These are phyloP conservation scores for Netelia inedita DNA, from an alignment of 2,888 invertebrate genomes.

Conservation along the genomic window DNA sequence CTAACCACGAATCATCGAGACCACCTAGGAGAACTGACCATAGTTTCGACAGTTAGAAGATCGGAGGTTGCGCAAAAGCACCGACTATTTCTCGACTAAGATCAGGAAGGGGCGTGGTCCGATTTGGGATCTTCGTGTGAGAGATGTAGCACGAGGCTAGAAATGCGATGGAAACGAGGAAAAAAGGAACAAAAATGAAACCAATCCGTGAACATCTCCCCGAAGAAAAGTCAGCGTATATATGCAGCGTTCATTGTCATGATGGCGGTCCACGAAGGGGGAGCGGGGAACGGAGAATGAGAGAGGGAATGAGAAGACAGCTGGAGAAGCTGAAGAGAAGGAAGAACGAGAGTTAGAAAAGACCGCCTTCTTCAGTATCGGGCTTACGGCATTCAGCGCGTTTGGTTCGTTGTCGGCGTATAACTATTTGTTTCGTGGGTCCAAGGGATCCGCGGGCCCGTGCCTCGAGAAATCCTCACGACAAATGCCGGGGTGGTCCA, in stretches of 20 bases:
- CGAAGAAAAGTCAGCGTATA: constrained; percentile 55
- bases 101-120: constrained; percentile 66
- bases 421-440: constrained; percentile 71
- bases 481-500: constrained; percentile 80
- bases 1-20: constrained; percentile 33
- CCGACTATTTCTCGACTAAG: constrained; percentile 52
- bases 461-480: constrained; percentile 55
- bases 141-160: constrained; percentile 17
- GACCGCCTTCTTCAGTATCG: constrained; percentile 61
- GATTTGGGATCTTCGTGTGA: constrained; percentile 41
- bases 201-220: constrained; percentile 28
- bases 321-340: constrained; percentile 41
- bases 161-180: constrained; percentile 7
- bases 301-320: constrained; percentile 37
- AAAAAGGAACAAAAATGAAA: constrained; percentile 8
- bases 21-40: constrained; percentile 45
- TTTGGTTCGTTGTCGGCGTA: constrained; percentile 57
- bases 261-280: constrained; percentile 33
- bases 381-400: constrained; percentile 27
- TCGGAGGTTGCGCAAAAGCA: not conserved
- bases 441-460: constrained; percentile 47
- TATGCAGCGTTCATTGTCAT: constrained; percentile 41
- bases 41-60: constrained; percentile 29
- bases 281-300: constrained; percentile 13
- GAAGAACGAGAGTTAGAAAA: constrained; percentile 57